Conservation (phyloP, 2,888 invertebrate genomes). For the Conistra vaccinii region DNA sequence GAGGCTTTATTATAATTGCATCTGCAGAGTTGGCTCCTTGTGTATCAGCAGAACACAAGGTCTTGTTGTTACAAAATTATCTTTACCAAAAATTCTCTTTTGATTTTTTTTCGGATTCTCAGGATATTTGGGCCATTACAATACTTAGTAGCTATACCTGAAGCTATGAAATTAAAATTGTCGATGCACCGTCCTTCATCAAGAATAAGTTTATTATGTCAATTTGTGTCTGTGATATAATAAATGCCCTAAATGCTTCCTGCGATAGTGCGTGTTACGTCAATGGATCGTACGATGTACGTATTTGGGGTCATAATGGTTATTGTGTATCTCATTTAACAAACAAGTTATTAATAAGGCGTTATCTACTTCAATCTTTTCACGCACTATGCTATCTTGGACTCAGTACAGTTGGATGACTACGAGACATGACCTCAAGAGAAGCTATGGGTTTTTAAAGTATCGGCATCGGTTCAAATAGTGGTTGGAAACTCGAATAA, state of each 20-base stretch:
- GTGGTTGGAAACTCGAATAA: neutral
- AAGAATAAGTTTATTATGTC: conserved; percentile 31
- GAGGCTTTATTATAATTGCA: neutral
- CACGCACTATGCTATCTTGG: conserved; percentile 17
- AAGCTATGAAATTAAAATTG: neutral
- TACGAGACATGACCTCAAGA: neutral
- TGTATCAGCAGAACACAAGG: neutral
- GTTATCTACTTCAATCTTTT: conserved; percentile 50
- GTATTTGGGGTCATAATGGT: conserved; percentile 68
- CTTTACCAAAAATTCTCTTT: neutral
- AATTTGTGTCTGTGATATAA: conserved; percentile 39
- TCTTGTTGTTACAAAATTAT: neutral
- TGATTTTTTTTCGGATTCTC: neutral
- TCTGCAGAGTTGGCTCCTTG: neutral
- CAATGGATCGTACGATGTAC: conserved; percentile 69
- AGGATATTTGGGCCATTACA: neutral
- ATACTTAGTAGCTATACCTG: neutral
- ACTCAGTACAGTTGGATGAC: neutral
- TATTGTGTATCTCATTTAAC: conserved; percentile 51
- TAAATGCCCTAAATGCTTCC: conserved; percentile 48
- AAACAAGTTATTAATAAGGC: conserved; percentile 60
- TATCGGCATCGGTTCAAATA: neutral
- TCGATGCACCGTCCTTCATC: conserved; percentile 2
- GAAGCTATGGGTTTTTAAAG: neutral
- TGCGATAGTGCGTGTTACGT: conserved; percentile 65